Percentiles rank a stretch among this genome's conserved stretches.
These are phyloP conservation scores for Drosophila greeni DNA, from an alignment of 2,888 invertebrate species.

Conservation along the genomic window DNA sequence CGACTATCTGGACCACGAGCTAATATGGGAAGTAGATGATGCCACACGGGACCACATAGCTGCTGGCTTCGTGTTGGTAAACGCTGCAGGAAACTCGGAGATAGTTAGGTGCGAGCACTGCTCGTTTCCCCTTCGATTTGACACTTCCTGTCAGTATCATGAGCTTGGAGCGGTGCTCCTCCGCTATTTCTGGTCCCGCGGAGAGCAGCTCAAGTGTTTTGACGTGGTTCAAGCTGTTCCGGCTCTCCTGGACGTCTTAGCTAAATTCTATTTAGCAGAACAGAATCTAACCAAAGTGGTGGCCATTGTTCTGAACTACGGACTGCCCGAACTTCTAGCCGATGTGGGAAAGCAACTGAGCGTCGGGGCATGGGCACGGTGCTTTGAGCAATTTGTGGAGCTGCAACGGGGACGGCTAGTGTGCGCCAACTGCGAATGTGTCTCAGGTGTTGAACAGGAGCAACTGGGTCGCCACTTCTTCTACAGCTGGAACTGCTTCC, in stretches of 20 bases:
- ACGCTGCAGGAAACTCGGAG: constrained; percentile 60
- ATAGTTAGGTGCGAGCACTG: constrained; percentile 76
- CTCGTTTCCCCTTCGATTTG: constrained; percentile 77
- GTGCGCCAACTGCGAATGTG: constrained; percentile 77
- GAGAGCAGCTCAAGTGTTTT: constrained; percentile 77
- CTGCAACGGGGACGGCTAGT: constrained; percentile 76
- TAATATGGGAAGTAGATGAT: constrained; percentile 79
- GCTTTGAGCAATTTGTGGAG: constrained; percentile 77
- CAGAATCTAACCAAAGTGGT: constrained; percentile 77
- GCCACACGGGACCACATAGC: constrained; percentile 77
- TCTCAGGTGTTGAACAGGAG: constrained; percentile 71
- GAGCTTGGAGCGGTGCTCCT: constrained; percentile 76
- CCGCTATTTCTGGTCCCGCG: constrained; percentile 78
- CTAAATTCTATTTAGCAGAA: constrained; percentile 78
- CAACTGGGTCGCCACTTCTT: constrained; percentile 76
- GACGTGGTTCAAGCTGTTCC: constrained; percentile 77
- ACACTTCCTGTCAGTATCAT: constrained; percentile 76
- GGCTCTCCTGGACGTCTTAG: constrained; percentile 76
- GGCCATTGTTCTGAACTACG: constrained; percentile 76
- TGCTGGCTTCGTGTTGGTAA: constrained; percentile 75
- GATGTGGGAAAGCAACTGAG: constrained; percentile 75
- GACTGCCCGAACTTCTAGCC: constrained; percentile 74
- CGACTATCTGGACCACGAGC: constrained; percentile 78
- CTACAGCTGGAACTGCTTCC: constrained; percentile 78
- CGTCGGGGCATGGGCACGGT: constrained; percentile 75